These are phyloP conservation scores for Eupristina koningsbergeri DNA, from an alignment of 1,140 invertebrate genomes.

Conservation along the genomic window DNA sequence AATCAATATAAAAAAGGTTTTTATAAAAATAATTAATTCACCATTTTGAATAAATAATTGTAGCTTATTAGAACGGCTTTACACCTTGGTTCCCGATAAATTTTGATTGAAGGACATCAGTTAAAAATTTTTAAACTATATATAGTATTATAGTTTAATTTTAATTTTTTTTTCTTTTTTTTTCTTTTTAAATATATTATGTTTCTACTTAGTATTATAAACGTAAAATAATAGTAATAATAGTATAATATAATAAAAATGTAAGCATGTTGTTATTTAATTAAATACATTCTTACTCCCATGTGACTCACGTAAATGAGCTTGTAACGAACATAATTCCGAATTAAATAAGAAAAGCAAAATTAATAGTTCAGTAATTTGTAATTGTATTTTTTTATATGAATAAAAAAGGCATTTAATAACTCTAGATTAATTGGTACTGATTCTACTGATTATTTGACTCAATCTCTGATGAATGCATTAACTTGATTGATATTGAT, in stretches of 20 bases:
- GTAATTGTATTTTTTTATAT: background rate
- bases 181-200: background rate
- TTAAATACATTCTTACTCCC: background rate
- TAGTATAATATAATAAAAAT: too few species aligned
- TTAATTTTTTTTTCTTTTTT: background rate
- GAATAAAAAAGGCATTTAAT: background rate
- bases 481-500: background rate
- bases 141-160: background rate
- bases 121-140: background rate
- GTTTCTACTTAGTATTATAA: background rate
- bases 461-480: background rate
- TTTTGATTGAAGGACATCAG: background rate
- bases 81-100: background rate
- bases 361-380: background rate
- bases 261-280: too few species aligned
- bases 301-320: background rate
- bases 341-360: background rate
- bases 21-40: too few species aligned
- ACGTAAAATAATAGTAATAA: too few species aligned
- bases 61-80: background rate
- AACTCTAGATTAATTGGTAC: background rate
- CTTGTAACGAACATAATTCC: background rate
- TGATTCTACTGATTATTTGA: background rate
- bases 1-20: too few species aligned
- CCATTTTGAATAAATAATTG: background rate